Evolutionary conservation across 2,113 vertebrate species (phyloP), one percentile per base, ranked within the genome.

Genomic region (Melanocharis versteri): DNA sequence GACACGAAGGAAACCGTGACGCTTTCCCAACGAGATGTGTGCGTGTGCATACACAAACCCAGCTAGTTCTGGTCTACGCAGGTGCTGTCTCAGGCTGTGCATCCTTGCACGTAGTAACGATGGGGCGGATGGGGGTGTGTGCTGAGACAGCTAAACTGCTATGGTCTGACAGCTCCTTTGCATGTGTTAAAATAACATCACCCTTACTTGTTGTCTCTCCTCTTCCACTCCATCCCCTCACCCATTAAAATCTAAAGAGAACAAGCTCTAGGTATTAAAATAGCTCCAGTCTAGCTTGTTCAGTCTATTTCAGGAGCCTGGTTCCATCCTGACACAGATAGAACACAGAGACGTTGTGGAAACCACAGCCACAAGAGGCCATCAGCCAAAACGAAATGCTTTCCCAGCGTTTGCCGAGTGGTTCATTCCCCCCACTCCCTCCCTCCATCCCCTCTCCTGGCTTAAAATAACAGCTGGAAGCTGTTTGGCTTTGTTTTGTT

Each of bases 261-360:
- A 85, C 92, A 94, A 96, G 75, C 87, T 95, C 40, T 53, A 88
- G 71, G 75, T 93, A 97, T 95, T 95, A 97, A 97, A 97, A 97
- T 97, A 97, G 83, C 79, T 96, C 81, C 71, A 0, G 89, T 94
- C 93, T 94, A 92, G 81, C 93, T 96, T 85, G 90, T 90, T 91
- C 91, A 73, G 62, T 94, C 94, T 97, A 97, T 97, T 97, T 97
- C 95, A 94, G 95, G 96, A 96, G 50, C 31, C 82, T 95, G 53
- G 91, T 96, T 97, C 88, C 56, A 87, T 95, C 94, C 82, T 87
- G 94, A 95, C 90, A 95, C 72, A 95, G 95, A 97, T 80, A 90
- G 86, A 96, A 96, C 78, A 96, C 83, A 94, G 95, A 85, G 83
- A 89, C 30, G 1, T 95, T 95, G 90, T 89, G 70, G 88, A 95